Base-by-base conservation (phyloP, 2,888 invertebrate genomes). In the Aromia moschata region DNA sequence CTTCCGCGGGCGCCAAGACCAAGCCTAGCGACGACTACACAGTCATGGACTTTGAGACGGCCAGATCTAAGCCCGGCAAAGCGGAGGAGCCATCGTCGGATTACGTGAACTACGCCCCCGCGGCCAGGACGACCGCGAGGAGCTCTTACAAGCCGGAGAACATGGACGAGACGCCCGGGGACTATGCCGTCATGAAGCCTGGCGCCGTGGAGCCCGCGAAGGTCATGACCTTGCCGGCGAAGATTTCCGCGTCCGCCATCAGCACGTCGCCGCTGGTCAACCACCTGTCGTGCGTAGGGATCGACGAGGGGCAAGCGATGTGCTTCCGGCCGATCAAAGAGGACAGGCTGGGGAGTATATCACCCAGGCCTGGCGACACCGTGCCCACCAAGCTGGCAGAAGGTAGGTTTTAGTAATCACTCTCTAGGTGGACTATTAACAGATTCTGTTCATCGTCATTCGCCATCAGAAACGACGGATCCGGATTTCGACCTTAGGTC, bases 101-200 rank as follows among this genome's bases (percentile, higher is more conserved):
- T 56, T 80, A 80, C 63, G 78, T 80, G n/a, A 80, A 81, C 66
- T 79, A 71, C 65, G 70, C 70, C 18, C 79, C 80, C 1, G 69
- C 61, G 38, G 31, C 54, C 9, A 47, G 18, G 10, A 62, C 74
- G 79, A 25, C 74, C 75, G 44, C 18, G n/a, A 40, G 44, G 14
- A 44, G 41, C 44, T 17, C 47, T 7, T 56, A 36, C 38, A 60
- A 55, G 14, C 56, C 36, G 15, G 64, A 65, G 53, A 37, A 31
- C 3, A 47, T 44, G n/a, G 56, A 53, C 31, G 58, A 54, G 31
- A 62, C 58, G 12, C 61, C 60, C 20, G 82, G 82, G 52, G 84
- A 84, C 70, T 85, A 86, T 74, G 84, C 85, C 56, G 75, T 83
- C 56, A 81, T 86, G 76, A 80, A 79, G 60, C 78, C 78, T 1